A percentile compares a stretch with the other conserved stretches of the same genome.
These are phyloP conservation scores for Cettia cetti DNA, from an alignment of 2,113 vertebrate genomes.

Conservation along the genomic window DNA sequence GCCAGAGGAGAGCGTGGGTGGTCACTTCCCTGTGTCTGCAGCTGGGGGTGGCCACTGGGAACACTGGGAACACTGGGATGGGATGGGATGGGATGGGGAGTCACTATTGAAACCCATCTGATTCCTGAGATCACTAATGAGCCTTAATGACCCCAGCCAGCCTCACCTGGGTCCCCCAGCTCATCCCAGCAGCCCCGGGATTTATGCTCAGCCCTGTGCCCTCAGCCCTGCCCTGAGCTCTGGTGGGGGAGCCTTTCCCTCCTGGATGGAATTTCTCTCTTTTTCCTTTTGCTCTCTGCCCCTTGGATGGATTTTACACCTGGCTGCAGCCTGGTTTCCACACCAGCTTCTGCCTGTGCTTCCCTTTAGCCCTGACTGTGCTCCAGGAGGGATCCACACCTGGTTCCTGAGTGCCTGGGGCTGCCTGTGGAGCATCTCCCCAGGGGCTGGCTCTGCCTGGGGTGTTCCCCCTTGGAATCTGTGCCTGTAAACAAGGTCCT, in stretches of 20 bases:
- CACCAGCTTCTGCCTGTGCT: background rate
- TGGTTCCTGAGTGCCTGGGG: background rate
- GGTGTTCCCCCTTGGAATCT: background rate
- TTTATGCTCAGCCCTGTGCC: background rate
- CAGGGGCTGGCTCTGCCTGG: background rate
- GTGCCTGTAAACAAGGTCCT: background rate
- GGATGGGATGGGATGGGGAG: background rate
- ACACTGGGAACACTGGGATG: background rate
- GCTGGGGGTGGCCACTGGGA: background rate
- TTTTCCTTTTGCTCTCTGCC: background rate
- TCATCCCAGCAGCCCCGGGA: background rate
- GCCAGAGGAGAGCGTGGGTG: background rate
- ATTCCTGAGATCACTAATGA: background rate
- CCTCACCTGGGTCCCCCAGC: background rate
- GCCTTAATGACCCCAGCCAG: background rate
- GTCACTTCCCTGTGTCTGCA: background rate
- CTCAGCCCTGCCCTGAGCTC: accelerated
- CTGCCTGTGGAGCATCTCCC: background rate
- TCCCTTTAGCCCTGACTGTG: background rate
- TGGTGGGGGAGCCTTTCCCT: accelerated
- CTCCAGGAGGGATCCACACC: background rate
- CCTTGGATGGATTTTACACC: background rate
- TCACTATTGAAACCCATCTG: accelerated
- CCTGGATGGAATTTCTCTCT: background rate
- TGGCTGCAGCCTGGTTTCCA: background rate